Evolutionary conservation across 2,797 vertebrate species (phyloP), one percentile per base, ranked within the genome.

Genomic region (Odontamblyopus rebecca): DNA sequence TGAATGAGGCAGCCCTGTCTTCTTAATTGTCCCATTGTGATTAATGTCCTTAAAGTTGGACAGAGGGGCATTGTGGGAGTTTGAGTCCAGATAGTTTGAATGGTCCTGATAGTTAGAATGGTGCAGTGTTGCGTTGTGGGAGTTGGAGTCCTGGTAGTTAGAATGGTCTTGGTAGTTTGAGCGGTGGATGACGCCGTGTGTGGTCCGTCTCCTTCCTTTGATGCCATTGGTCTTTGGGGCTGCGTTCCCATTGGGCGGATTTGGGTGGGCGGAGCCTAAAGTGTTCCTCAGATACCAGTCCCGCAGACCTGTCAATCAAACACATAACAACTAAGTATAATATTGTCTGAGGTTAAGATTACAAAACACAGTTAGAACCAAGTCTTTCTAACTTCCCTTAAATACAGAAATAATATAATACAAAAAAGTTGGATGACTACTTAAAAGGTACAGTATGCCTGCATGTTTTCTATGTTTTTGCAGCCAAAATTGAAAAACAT

Each of bases 221-320:
- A 84, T 82, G n/a, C 66, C 23, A 0, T 76, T 84, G 2, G 41
- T 68, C 44, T 84, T 87, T 0, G 77, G 12, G 29, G 19, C 70
- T 61, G 75, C 50, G 3, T 88, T 86, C 30, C 75, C 73, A 0
- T 78, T 78, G 23, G 29, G 12, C 48, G 78, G 82, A 61, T 44
- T 86, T 48, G 79, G 83, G 38, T 88, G 82, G 73, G 76, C 16
- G 51, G 89, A 78, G 19, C 93, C 92, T 57, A 94, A 86, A 0
- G 94, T 94, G 77, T 97, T 97, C 72, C 96, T 93, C 82, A 97
- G 88, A 86, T 96, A 97, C 96, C 96, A 97, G 92, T 96, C 96
- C 86, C 96, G 91, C 59, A 97, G 91, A 61, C 96, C 91, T 92
- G 85, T 0, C 53, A 32, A 81, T 61, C 71, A 79, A 7, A 76